A percentile compares a stretch with the other conserved stretches of the same genome.
phyloP scores from a whole-genome alignment of 2,888 invertebrate genomes.

The Cyaniris semiargus region DNA sequence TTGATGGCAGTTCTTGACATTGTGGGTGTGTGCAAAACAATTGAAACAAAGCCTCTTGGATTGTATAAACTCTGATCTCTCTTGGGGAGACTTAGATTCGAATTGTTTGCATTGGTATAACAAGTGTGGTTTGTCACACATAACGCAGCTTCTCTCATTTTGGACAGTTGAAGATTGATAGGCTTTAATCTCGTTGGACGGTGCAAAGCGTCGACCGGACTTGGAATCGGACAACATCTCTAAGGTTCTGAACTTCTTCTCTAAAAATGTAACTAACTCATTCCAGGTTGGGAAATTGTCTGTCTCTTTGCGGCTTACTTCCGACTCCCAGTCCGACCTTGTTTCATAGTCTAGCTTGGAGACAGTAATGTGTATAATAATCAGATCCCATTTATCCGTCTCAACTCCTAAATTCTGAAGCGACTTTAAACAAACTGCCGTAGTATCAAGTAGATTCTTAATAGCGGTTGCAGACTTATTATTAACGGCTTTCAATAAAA shows the following conservation, averaged over 20 bases:
- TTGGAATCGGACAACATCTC: not conserved
- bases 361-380: not conserved
- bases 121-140: no score
- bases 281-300: not conserved
- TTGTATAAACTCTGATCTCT: not conserved
- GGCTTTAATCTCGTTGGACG: not conserved
- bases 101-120: no score
- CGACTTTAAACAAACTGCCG: no score
- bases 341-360: not conserved
- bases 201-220: not conserved
- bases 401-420: no score
- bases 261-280: not conserved
- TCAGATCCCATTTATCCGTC: not conserved
- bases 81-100: no score
- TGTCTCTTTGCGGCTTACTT: not conserved
- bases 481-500: no score
- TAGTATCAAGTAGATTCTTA: no score
- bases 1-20: not conserved
- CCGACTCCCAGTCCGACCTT: not conserved
- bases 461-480: no score
- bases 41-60: slow-evolving; percentile 11
- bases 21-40: not conserved
- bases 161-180: not conserved
- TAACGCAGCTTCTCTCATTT: no score
- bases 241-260: not conserved